Evolutionary conservation across 30 jellyfish, hydroid and myxozoan species (phyloP).

Genomic region (Aurelia sp.): DNA sequence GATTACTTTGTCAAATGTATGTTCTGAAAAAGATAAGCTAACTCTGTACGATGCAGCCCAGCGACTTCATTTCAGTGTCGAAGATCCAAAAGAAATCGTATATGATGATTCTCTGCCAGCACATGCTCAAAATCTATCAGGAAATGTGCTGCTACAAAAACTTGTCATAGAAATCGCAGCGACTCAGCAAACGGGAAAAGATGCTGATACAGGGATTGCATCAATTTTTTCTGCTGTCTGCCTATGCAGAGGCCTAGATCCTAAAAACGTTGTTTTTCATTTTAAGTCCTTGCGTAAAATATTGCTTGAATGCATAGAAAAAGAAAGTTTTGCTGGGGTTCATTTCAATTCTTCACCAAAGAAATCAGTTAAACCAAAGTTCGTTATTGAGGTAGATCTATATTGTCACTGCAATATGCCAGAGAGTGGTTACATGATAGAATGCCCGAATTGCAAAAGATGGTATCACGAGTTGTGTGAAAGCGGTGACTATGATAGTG

Average conservation of each 20-base stretch:
- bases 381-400: not conserved
- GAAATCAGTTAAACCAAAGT: not conserved
- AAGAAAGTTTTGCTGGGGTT: not conserved
- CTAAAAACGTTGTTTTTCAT: not conserved
- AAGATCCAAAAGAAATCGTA: not conserved
- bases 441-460: too few species aligned
- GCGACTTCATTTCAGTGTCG: not conserved
- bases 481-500: too few species aligned
- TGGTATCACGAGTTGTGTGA: too few species aligned
- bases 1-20: not conserved
- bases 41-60: conserved; percentile 2
- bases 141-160: not conserved
- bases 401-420: conserved; percentile 38
- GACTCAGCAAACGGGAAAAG: not conserved
- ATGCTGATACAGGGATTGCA: not conserved
- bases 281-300: not conserved
- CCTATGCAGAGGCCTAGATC: not conserved
- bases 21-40: not conserved
- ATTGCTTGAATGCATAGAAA: not conserved
- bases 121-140: not conserved
- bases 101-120: not conserved
- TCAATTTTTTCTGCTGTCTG: not conserved
- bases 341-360: not conserved
- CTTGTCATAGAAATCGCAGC: not conserved
- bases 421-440: not conserved